Percentiles rank a stretch among this genome's conserved stretches.
Evolutionary conservation across 2,113 vertebrate species (phyloP).

Genomic region (Hassar affinis): DNA sequence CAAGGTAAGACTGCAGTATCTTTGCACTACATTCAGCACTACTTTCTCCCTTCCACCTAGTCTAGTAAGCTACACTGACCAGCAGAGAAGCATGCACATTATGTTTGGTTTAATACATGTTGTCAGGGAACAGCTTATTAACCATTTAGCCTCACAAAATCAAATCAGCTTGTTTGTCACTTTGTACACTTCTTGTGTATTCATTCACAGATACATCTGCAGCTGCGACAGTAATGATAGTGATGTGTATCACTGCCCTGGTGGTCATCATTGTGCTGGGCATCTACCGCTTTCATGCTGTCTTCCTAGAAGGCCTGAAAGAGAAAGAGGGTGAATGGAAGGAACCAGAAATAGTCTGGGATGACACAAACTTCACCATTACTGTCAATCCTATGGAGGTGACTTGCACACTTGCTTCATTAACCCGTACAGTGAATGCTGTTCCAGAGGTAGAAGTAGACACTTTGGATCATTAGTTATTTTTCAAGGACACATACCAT

Average conservation of each 20-base stretch:
- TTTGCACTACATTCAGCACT: background rate
- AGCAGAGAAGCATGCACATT: background rate
- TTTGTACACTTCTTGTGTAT: background rate
- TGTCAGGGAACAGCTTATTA: background rate
- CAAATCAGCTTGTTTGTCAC: no score
- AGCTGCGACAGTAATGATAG: conserved; percentile 73
- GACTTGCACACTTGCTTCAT: conserved; percentile 24
- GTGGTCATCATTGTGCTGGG: conserved; percentile 79
- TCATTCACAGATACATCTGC: conserved; percentile 73
- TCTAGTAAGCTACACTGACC: background rate
- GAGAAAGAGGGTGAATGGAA: conserved; percentile 66
- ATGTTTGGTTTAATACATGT: background rate
- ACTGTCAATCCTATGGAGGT: conserved; percentile 90
- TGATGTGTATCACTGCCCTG: conserved; percentile 78
- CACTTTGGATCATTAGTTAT: background rate
- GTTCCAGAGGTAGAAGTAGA: background rate
- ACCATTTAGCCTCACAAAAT: background rate
- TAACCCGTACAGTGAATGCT: background rate
- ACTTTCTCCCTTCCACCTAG: background rate
- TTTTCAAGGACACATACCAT: background rate
- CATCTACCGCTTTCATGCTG: conserved; percentile 71
- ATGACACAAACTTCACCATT: conserved; percentile 83
- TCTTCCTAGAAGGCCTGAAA: conserved; percentile 67
- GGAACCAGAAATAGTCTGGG: conserved; percentile 83
- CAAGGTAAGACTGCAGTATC: background rate